phyloP scores from a whole-genome alignment of 2,888 invertebrate species.

The Nemotelus pantherinus region DNA sequence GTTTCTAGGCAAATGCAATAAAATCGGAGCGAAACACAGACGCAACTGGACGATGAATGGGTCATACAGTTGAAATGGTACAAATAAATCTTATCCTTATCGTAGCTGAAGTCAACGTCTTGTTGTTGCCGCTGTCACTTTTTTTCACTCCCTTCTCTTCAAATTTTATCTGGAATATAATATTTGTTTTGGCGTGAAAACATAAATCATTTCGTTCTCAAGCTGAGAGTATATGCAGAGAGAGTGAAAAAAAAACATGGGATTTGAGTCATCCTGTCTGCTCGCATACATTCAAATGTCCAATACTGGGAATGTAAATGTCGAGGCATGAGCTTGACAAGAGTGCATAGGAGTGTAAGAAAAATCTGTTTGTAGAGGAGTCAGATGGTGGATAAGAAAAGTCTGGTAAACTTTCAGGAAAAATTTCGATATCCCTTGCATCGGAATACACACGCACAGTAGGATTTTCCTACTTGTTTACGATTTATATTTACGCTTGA shows the following conservation, averaged over 20 bases:
- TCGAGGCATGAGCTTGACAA: too few relatives aligned
- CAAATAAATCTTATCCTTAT: conserved; percentile 28
- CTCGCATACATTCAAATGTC: neutral
- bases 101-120: neutral
- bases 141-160: neutral
- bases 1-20: neutral
- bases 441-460: too few relatives aligned
- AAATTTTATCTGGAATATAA: conserved; percentile 35
- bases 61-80: conserved; percentile 23
- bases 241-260: conserved; percentile 13
- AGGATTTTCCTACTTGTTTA: too few relatives aligned
- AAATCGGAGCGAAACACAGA: too few relatives aligned
- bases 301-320: neutral
- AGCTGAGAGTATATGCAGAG: neutral
- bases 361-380: too few relatives aligned
- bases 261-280: neutral
- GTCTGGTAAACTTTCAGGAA: too few relatives aligned
- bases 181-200: conserved; percentile 39
- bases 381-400: too few relatives aligned
- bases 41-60: neutral
- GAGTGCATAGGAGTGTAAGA: too few relatives aligned
- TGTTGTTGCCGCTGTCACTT: conserved; percentile 9
- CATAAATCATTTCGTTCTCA: conserved; percentile 36
- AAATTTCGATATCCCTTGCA: too few relatives aligned
- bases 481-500: too few relatives aligned